These are phyloP conservation scores for Hydrotaea cyrtoneurina DNA, from an alignment of 2,888 invertebrate genomes.

Conservation along the genomic window DNA sequence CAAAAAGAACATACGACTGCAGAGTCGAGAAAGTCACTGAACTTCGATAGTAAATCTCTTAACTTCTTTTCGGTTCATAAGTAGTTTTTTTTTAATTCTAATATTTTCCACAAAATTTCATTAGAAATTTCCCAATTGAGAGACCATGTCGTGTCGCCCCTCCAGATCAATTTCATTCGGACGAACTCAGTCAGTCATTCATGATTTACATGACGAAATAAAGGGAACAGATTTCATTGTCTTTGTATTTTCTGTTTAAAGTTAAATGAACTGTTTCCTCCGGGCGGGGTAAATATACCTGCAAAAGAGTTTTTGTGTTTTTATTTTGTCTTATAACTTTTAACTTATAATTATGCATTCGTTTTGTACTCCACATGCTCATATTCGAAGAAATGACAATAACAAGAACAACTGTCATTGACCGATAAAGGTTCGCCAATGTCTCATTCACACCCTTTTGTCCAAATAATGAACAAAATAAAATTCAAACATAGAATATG, in stretches of 20 bases:
- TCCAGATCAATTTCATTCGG: conserved; percentile 9
- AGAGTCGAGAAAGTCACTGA: neutral
- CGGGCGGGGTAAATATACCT: neutral
- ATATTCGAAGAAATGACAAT: conserved; percentile 14
- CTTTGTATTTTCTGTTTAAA: neutral
- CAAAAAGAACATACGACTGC: neutral
- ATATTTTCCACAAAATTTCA: neutral
- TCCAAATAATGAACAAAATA: neutral
- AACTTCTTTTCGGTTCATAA: neutral
- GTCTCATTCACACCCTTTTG: conserved; percentile 47
- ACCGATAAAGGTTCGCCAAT: conserved; percentile 17
- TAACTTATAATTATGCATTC: conserved; percentile 27
- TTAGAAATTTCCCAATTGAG: neutral
- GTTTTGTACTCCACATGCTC: conserved; percentile 7
- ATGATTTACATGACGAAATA: too few species aligned
- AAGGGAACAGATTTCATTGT: neutral
- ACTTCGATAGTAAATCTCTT: conserved; percentile 2
- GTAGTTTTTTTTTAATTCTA: too few species aligned
- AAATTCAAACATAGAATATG: too few species aligned
- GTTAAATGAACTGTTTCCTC: conserved; percentile 8
- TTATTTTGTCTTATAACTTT: conserved; percentile 1
- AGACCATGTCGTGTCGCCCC: neutral
- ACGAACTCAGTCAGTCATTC: neutral
- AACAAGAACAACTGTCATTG: neutral
- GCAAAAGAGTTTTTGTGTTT: neutral